Evolutionary conservation across 2,797 vertebrate genomes (phyloP).

Genomic region (Crenichthys baileyi): DNA sequence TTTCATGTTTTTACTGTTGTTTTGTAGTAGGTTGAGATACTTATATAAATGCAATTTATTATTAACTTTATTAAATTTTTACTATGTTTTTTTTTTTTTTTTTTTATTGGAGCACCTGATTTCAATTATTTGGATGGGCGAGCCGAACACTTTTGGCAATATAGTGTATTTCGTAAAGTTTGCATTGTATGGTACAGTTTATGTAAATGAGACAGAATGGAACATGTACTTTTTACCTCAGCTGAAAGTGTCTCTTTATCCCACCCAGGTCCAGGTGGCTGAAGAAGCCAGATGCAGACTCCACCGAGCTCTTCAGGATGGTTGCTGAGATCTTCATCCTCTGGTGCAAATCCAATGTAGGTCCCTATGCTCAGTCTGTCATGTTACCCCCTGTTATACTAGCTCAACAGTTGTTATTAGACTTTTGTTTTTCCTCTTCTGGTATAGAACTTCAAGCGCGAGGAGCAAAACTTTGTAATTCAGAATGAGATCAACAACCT

Average conservation of each 20-base stretch:
- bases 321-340: constrained; percentile 98
- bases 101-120: too few relatives aligned
- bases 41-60: too few relatives aligned
- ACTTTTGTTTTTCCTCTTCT: not conserved
- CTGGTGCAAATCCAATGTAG: constrained; percentile 98
- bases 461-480: constrained; percentile 99
- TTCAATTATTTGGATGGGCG: too few relatives aligned
- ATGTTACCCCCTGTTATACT: not conserved
- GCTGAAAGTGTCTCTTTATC: constrained; percentile 1
- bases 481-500: constrained; percentile 99
- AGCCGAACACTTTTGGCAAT: not conserved
- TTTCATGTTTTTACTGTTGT: too few relatives aligned
- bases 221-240: too few relatives aligned
- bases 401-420: not conserved
- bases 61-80: too few relatives aligned
- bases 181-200: not conserved
- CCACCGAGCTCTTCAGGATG: constrained; percentile 97
- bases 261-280: constrained; percentile 91
- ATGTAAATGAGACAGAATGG: too few relatives aligned
- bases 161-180: not conserved
- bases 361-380: constrained; percentile 36
- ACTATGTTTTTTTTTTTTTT: too few relatives aligned
- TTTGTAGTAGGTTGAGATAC: too few relatives aligned
- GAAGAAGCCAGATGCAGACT: constrained; percentile 90
- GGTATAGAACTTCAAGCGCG: constrained; percentile 96